Percentiles rank a stretch among this genome's conserved stretches.
phyloP scores from a whole-genome alignment of 2,797 vertebrate genomes.

The Brachyrhaphis roseni region DNA sequence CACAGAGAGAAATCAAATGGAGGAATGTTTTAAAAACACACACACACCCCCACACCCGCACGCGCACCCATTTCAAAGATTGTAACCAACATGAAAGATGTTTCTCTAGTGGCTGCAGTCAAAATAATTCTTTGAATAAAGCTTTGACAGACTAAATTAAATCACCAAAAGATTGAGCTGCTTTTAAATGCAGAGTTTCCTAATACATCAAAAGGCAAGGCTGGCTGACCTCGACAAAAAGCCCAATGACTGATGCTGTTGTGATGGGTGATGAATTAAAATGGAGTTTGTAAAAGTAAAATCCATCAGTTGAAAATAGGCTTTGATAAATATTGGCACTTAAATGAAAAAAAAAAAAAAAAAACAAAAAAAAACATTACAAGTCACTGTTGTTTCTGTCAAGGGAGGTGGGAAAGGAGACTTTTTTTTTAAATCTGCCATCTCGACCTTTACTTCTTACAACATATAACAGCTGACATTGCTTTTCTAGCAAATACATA shows the following conservation, averaged over 20 bases:
- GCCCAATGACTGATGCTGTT: constrained; percentile 20
- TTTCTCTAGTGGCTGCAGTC: constrained; percentile 39
- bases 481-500: constrained; percentile 39
- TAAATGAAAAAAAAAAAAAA: neutral
- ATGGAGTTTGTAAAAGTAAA: constrained; percentile 29
- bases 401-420: neutral
- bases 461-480: constrained; percentile 57
- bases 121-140: constrained; percentile 43
- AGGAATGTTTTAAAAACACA: constrained; percentile 29
- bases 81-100: constrained; percentile 30
- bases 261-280: constrained; percentile 24
- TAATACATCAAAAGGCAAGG: constrained; percentile 38
- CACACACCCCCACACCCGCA: neutral
- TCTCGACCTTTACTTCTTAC: constrained; percentile 61
- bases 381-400: constrained; percentile 12
- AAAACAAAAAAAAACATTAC: constrained; percentile 38
- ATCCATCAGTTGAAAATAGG: constrained; percentile 32
- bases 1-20: constrained; percentile 53
- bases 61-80: constrained; percentile 38
- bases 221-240: constrained; percentile 20
- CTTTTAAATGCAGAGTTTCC: constrained; percentile 28
- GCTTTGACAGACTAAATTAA: constrained; percentile 40
- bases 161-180: constrained; percentile 11
- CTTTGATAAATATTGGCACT: constrained; percentile 39
- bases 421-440: constrained; percentile 32